Percentiles rank a stretch among this genome's conserved stretches.
Evolutionary conservation across 2,797 vertebrate species (phyloP).

Genomic region (Enteromius viviparus): DNA sequence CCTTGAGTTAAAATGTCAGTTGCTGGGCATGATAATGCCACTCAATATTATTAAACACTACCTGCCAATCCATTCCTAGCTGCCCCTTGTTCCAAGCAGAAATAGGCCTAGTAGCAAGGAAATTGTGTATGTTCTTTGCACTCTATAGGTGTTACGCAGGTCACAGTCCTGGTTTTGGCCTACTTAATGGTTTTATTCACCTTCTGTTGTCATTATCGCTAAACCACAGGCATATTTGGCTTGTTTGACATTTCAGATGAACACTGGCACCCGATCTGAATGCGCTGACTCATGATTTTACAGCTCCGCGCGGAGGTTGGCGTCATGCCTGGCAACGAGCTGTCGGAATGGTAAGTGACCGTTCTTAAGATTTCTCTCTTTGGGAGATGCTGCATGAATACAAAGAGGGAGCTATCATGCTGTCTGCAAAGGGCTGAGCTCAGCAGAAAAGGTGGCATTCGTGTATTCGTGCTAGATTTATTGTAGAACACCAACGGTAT

Average conservation of each 20-base stretch:
- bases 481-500: constrained; percentile 55
- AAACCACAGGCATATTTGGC: constrained; percentile 48
- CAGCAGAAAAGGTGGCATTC: constrained; percentile 43
- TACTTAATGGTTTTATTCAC: constrained; percentile 40
- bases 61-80: constrained; percentile 14
- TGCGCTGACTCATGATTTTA: constrained; percentile 51
- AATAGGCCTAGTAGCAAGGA: neutral
- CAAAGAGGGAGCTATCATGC: constrained; percentile 47
- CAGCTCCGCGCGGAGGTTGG: constrained; percentile 24
- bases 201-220: constrained; percentile 48
- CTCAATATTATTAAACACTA: constrained; percentile 5
- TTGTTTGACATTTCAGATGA: constrained; percentile 42
- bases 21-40: constrained; percentile 11
- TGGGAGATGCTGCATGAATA: constrained; percentile 52
- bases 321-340: constrained; percentile 43
- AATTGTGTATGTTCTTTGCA: constrained; percentile 13
- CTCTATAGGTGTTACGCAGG: constrained; percentile 7
- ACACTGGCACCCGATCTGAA: constrained; percentile 30
- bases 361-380: constrained; percentile 50
- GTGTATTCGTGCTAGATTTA: constrained; percentile 57
- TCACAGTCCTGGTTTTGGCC: constrained; percentile 26
- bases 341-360: constrained; percentile 56
- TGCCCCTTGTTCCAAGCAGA: neutral
- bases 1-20: constrained; percentile 29
- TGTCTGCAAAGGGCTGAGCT: constrained; percentile 52